These are phyloP conservation scores for Oopsacas minuta DNA, from an alignment of 37 sponge, comb jelly and placozoan genomes.

Conservation along the genomic window DNA sequence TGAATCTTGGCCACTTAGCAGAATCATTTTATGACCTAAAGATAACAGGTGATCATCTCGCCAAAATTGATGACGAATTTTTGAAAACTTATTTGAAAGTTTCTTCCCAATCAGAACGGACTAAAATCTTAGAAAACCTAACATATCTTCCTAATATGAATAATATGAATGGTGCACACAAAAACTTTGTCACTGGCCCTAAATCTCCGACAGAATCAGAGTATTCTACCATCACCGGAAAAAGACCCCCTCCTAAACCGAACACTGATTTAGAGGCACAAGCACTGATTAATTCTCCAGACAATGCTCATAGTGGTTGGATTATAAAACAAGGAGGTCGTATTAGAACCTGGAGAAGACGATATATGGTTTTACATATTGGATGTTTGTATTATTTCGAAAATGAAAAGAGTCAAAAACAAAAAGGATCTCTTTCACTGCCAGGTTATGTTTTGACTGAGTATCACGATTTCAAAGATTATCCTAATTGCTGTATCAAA, in stretches of 20 bases:
- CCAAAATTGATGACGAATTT: background rate
- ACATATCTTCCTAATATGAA: background rate
- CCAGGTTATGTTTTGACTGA: constrained; percentile 29
- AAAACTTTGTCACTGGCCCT: background rate
- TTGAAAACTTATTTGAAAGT: background rate
- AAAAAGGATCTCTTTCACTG: constrained; percentile 52
- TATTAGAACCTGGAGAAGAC: constrained; percentile 33
- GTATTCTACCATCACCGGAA: background rate
- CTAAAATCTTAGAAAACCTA: background rate
- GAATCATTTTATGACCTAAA: background rate
- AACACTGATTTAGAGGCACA: background rate
- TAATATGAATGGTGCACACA: background rate
- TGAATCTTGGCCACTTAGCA: background rate
- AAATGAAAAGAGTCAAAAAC: constrained; percentile 36
- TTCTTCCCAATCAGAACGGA: background rate
- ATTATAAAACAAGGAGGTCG: constrained; percentile 10
- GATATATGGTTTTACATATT: constrained; percentile 50
- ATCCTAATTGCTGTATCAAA: background rate
- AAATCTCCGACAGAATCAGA: background rate
- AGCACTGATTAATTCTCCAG: background rate
- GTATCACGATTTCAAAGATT: background rate
- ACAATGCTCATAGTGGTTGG: background rate
- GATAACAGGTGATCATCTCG: background rate
- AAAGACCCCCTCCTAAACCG: background rate
- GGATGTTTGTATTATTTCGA: constrained; percentile 70